A percentile compares a stretch with the other conserved stretches of the same genome.
Conservation (phyloP, 2,888 invertebrate genomes). For the Perizoma flavofasciatum region DNA sequence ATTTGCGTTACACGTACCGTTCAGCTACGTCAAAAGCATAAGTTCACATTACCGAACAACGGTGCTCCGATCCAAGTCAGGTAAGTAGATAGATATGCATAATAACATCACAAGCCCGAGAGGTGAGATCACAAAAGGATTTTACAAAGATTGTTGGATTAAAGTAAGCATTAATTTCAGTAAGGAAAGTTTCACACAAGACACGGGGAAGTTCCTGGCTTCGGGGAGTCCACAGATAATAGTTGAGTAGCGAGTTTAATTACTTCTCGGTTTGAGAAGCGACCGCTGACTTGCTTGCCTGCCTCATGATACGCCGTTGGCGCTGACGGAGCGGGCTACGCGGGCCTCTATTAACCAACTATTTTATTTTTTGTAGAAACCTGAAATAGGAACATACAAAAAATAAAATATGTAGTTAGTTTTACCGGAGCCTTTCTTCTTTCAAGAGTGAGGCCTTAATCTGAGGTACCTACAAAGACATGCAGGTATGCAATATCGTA, state of each 20-base stretch:
- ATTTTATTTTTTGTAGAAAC: too few species aligned
- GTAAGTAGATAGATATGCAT: conserved; percentile 29
- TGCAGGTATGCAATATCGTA: too few species aligned
- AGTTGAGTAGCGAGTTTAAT: conserved; percentile 79
- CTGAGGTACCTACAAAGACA: too few species aligned
- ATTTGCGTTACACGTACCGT: conserved; percentile 37
- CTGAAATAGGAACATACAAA: too few species aligned
- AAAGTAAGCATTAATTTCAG: conserved; percentile 67
- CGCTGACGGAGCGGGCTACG: conserved; percentile 1
- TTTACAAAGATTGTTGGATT: conserved; percentile 61
- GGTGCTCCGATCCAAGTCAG: conserved; percentile 17
- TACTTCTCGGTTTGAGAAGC: conserved; percentile 67
- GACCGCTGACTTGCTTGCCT: conserved; percentile 42
- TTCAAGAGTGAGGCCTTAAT: too few species aligned
- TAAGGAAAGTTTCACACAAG: conserved; percentile 66
- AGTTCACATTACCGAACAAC: conserved; percentile 28
- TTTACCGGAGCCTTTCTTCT: too few species aligned
- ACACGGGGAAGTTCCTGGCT: conserved; percentile 69
- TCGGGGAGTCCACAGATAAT: conserved; percentile 68
- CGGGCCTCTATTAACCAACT: not conserved
- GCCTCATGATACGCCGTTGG: conserved; percentile 35
- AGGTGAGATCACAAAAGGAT: conserved; percentile 51
- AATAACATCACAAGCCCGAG: conserved; percentile 36
- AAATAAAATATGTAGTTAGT: too few species aligned
- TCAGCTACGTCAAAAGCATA: conserved; percentile 33